Conservation (phyloP, 2,797 vertebrate genomes). For the Cossypha heuglini region DNA sequence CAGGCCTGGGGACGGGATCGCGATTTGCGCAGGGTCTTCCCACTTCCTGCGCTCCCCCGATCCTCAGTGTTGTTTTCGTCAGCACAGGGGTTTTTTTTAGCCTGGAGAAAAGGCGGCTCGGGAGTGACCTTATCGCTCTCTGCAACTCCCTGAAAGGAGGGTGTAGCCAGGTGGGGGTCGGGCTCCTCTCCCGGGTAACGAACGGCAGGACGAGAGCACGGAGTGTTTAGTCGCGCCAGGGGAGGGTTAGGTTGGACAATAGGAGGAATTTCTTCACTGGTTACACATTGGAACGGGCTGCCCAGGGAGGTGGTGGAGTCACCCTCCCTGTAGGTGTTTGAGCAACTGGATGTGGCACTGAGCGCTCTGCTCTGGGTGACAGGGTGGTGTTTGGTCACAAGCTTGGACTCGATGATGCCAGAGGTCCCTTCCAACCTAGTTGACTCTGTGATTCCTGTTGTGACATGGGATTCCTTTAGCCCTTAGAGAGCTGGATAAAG, state of each 20-base stretch:
- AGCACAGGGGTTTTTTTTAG: accelerated
- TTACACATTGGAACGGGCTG: not conserved
- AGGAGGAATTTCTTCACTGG: not conserved
- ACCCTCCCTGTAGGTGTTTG: not conserved
- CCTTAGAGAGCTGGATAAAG: not conserved
- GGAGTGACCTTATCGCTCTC: not conserved
- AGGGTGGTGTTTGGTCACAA: not conserved
- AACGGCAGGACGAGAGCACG: not conserved
- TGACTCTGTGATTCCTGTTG: not conserved
- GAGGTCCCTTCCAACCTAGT: not conserved
- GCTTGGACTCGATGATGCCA: not conserved
- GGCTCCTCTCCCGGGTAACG: not conserved
- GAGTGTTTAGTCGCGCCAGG: not conserved
- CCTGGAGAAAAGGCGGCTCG: not conserved
- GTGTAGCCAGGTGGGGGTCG: not conserved
- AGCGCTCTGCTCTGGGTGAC: not conserved
- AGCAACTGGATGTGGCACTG: not conserved
- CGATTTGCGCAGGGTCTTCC: not conserved
- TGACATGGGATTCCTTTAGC: not conserved
- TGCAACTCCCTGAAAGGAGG: not conserved
- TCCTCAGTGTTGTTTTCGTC: not conserved
- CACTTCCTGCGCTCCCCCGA: not conserved
- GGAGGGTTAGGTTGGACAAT: not conserved
- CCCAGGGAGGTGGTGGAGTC: not conserved
- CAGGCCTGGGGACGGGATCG: not conserved